phyloP scores from a whole-genome alignment of 2,797 vertebrate species.

The Anolis apletophallus region DNA sequence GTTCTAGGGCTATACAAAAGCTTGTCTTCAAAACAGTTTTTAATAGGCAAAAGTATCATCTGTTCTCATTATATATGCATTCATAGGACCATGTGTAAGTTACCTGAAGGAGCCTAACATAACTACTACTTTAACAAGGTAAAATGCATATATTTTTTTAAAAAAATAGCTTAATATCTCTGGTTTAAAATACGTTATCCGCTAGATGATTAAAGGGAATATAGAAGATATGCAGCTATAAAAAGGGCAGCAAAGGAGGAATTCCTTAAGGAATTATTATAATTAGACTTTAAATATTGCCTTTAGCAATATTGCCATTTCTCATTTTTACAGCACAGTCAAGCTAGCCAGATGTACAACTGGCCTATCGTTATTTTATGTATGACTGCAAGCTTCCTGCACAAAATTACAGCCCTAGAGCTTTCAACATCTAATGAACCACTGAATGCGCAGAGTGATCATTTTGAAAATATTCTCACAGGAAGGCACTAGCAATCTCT shows the following conservation, averaged over 20 bases:
- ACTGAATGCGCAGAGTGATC: slow-evolving; percentile 23
- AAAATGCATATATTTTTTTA: neutral
- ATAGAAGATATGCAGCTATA: neutral
- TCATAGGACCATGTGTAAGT: neutral
- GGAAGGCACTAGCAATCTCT: slow-evolving; percentile 14
- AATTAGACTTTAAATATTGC: slow-evolving; percentile 12
- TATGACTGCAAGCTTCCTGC: neutral
- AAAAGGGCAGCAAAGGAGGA: neutral
- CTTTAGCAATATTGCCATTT: neutral
- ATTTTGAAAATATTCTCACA: slow-evolving; percentile 32
- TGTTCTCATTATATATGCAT: neutral
- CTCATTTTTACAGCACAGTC: slow-evolving; percentile 4
- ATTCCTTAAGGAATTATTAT: slow-evolving; percentile 4
- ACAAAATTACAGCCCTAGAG: slow-evolving; percentile 16
- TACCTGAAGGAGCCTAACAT: neutral
- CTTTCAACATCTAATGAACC: neutral
- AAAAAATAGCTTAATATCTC: neutral
- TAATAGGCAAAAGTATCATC: neutral
- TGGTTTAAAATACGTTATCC: neutral
- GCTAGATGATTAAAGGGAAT: slow-evolving; percentile 10
- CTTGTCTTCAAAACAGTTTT: neutral
- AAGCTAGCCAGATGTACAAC: neutral
- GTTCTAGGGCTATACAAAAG: neutral
- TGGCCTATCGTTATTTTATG: neutral
- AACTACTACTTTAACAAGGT: neutral